Conservation (phyloP, 2,113 vertebrate species). For the Lethenteron camtschaticum region DNA sequence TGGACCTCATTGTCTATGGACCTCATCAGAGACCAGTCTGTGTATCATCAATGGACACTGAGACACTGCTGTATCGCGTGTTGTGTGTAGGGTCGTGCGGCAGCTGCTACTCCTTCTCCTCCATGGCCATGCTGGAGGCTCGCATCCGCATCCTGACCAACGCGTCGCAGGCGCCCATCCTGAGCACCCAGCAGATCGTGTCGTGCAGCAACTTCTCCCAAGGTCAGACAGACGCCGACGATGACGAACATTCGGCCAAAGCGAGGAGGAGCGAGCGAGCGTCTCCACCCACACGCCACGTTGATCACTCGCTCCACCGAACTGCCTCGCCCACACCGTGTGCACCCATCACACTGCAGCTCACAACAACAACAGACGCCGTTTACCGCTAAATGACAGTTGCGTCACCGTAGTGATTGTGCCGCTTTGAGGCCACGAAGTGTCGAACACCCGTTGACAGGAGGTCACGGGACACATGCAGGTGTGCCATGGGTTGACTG, state of each 20-base stretch:
- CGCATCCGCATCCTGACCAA: constrained; percentile 62
- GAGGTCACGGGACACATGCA: no score
- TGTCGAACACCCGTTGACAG: no score
- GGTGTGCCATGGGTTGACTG: no score
- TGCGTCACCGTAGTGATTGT: neutral
- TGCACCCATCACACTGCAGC: neutral
- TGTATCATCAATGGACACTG: no score
- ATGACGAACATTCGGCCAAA: neutral
- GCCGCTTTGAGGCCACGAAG: no score
- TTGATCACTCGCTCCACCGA: neutral
- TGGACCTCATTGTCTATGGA: no score
- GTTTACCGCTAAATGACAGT: neutral
- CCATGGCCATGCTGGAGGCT: constrained; percentile 77
- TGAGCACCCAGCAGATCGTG: constrained; percentile 74
- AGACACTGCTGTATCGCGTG: no score
- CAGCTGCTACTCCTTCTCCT: constrained; percentile 71
- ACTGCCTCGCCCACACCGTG: neutral
- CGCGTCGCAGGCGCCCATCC: constrained; percentile 38
- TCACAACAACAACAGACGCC: neutral
- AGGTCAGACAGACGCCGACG: constrained; percentile 26
- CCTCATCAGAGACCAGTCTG: no score
- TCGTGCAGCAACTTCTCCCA: constrained; percentile 83
- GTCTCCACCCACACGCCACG: neutral
- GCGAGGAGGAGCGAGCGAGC: neutral
- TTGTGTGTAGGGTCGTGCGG: constrained; percentile 39